Conservation (phyloP, 2,113 vertebrate species). For the Otocyon megalotis region DNA sequence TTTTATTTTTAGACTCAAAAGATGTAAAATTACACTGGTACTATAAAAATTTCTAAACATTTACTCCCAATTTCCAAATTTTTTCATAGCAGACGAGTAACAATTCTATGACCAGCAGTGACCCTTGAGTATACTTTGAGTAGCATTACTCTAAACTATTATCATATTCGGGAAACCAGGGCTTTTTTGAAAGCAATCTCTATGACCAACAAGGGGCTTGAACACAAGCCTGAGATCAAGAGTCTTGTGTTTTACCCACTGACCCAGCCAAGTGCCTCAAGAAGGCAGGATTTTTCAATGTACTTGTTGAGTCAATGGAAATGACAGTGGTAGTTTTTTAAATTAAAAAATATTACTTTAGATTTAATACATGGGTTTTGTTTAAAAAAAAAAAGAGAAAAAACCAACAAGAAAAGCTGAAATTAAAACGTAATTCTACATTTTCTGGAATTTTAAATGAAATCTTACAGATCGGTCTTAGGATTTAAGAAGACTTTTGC, state of each 20-base stretch:
- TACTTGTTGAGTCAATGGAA: not conserved
- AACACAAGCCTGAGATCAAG: not conserved
- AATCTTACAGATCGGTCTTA: not conserved
- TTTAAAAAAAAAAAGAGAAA: not conserved
- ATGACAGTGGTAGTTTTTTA: not conserved
- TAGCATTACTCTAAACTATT: not conserved
- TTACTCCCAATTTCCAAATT: not conserved
- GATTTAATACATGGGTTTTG: too few species aligned
- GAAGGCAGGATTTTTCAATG: not conserved
- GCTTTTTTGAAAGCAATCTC: not conserved
- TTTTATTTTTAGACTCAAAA: constrained; percentile 40
- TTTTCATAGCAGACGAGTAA: not conserved
- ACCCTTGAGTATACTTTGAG: not conserved
- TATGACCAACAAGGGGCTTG: not conserved
- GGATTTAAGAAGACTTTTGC: not conserved
- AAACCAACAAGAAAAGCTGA: not conserved
- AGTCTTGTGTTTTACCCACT: not conserved
- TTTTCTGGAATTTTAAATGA: not conserved
- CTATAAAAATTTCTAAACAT: not conserved
- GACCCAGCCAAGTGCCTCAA: not conserved
- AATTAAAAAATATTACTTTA: not conserved
- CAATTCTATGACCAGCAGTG: not conserved
- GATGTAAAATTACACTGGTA: not conserved
- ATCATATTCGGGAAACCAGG: not conserved
- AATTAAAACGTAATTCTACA: not conserved